Evolutionary conservation across 2,797 vertebrate genomes (phyloP).

Genomic region (Propithecus perrieri): DNA sequence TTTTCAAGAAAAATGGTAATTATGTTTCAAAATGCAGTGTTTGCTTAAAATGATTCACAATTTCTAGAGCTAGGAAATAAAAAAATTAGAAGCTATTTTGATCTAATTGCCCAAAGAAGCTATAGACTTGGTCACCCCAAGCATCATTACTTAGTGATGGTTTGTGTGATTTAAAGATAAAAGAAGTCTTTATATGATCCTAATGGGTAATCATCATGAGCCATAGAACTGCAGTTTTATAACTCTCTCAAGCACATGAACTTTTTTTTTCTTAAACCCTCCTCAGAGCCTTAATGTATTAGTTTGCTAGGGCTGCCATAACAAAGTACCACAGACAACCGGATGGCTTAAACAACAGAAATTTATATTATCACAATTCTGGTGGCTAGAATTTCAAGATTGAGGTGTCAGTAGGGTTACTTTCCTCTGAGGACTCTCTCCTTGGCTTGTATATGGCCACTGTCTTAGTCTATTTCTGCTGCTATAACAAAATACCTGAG

Average conservation of each 20-base stretch:
- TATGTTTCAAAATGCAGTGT: background rate
- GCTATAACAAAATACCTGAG: background rate
- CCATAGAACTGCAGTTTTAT: background rate
- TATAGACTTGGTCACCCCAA: background rate
- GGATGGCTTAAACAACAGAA: background rate
- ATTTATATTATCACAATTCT: background rate
- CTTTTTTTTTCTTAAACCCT: background rate
- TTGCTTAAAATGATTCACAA: conserved; percentile 27
- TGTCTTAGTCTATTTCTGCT: background rate
- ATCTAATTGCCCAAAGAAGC: background rate
- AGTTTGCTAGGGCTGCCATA: background rate
- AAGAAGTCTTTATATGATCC: background rate
- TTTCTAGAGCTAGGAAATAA: background rate
- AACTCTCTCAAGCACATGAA: background rate
- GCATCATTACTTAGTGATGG: background rate
- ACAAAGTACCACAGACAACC: background rate
- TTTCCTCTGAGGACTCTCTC: background rate
- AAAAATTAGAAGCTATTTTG: background rate
- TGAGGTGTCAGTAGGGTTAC: background rate
- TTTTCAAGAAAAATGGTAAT: background rate
- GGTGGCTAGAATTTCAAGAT: background rate
- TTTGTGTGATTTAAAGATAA: conserved; percentile 12
- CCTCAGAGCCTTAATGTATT: background rate
- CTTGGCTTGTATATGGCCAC: background rate
- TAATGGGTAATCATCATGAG: background rate